phyloP scores from a whole-genome alignment of 2,113 vertebrate genomes.

The Alces alces region DNA sequence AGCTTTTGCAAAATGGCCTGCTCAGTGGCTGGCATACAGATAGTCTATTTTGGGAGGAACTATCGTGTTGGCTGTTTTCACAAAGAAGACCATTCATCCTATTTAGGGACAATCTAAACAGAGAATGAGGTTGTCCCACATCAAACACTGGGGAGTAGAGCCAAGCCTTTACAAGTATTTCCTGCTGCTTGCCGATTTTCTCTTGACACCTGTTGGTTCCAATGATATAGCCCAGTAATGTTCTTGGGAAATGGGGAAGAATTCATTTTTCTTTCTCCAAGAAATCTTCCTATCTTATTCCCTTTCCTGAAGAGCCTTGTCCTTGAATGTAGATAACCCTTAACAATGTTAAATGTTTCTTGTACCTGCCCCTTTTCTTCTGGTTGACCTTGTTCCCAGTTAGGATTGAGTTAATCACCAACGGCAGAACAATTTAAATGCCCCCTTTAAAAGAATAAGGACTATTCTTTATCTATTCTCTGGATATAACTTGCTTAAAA shows the following conservation, averaged over 20 bases:
- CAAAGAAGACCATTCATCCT: neutral
- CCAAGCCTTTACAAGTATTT: neutral
- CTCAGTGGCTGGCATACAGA: neutral
- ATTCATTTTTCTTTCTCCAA: neutral
- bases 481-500: neutral
- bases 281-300: neutral
- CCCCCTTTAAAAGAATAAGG: neutral
- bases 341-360: neutral
- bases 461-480: neutral
- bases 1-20: neutral
- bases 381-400: neutral
- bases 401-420: neutral
- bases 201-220: neutral
- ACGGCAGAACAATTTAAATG: neutral
- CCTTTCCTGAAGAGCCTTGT: neutral
- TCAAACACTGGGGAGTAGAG: fast-evolving
- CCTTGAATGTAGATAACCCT: neutral
- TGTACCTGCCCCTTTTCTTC: neutral
- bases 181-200: neutral
- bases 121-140: neutral
- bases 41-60: neutral
- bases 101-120: neutral
- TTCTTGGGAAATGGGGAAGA: neutral
- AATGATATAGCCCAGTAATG: fast-evolving
- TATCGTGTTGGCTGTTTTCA: neutral